Conservation (phyloP, 2,113 vertebrate species). For the Mobula birostris region DNA sequence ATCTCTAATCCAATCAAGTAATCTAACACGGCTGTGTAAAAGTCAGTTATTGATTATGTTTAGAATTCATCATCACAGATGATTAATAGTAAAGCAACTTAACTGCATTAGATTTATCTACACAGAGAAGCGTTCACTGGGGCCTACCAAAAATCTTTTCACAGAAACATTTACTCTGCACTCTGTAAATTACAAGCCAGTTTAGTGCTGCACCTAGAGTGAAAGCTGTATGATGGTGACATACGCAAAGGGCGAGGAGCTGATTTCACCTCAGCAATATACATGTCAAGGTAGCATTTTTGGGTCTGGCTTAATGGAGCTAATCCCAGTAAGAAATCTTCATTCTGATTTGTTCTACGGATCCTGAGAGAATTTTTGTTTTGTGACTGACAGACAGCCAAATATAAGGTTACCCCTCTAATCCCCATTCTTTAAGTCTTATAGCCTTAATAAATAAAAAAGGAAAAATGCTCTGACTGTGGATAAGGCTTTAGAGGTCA, state of each 20-base stretch:
- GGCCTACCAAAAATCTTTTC: background rate
- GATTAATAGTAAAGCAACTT: constrained; percentile 28
- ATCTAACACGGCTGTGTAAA: constrained; percentile 12
- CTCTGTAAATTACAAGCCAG: background rate
- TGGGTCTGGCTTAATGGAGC: background rate
- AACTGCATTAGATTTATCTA: background rate
- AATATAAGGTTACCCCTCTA: constrained; percentile 31
- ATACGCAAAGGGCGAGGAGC: background rate
- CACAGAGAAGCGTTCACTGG: background rate
- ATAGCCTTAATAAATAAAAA: constrained; percentile 37
- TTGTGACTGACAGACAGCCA: constrained; percentile 12
- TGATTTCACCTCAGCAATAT: background rate
- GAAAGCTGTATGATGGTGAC: background rate
- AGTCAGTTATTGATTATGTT: constrained; percentile 17
- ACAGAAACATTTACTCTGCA: background rate
- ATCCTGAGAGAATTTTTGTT: background rate
- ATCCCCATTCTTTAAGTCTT: constrained; percentile 39
- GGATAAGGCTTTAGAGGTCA: constrained; percentile 56
- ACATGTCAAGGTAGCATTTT: constrained; percentile 19
- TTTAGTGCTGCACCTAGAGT: background rate
- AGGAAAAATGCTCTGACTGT: constrained; percentile 52
- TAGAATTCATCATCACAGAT: constrained; percentile 1
- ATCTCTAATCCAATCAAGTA: constrained; percentile 31
- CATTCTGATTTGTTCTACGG: background rate
- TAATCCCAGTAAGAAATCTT: background rate